Evolutionary conservation across 2,113 vertebrate species (phyloP).

Genomic region (Indicator maculatus): DNA sequence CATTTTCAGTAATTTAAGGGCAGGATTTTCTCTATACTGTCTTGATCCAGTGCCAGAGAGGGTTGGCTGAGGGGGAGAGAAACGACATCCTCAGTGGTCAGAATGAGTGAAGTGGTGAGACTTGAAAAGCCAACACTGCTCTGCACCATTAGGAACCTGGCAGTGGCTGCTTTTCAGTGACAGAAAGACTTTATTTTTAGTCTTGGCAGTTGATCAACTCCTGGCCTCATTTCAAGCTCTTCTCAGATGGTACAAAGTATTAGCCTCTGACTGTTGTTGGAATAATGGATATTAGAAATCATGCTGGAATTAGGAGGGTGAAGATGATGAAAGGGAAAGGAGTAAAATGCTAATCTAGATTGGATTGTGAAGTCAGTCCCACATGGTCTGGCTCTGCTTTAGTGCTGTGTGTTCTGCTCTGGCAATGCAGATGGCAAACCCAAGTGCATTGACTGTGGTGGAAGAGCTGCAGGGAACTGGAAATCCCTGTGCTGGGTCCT

Average conservation of each 20-base stretch:
- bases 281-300: constrained; percentile 53
- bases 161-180: constrained; percentile 47
- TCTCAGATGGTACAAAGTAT: constrained; percentile 35
- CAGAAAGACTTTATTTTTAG: constrained; percentile 67
- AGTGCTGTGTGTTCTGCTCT: neutral
- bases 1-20: constrained; percentile 29
- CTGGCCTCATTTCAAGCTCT: constrained; percentile 26
- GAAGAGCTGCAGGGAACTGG: neutral
- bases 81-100: constrained; percentile 23
- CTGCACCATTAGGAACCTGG: constrained; percentile 26
- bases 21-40: neutral
- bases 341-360: neutral
- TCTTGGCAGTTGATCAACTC: neutral
- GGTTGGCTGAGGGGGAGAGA: neutral
- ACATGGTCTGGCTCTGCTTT: neutral
- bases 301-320: neutral
- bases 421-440: neutral
- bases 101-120: constrained; percentile 38
- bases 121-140: constrained; percentile 34
- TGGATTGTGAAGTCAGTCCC: neutral
- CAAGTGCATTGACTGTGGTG: fast-evolving
- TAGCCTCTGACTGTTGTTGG: neutral
- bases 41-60: constrained; percentile 26
- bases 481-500: neutral
- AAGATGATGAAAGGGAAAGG: constrained; percentile 1